Conservation (phyloP, 2,888 invertebrate genomes). For the Carabus problematicus region DNA sequence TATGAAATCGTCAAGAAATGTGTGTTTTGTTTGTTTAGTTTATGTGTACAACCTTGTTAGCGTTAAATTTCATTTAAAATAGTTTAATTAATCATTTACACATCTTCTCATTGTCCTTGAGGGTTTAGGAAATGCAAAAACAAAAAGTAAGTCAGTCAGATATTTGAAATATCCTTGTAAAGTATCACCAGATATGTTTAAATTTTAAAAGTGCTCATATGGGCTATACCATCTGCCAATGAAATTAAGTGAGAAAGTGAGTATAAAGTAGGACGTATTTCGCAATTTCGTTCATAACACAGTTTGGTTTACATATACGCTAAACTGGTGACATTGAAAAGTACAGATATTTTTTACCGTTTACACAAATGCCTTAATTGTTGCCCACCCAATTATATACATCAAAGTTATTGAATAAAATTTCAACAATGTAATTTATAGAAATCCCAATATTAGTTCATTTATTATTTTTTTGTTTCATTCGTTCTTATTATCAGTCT, state of each 20-base stretch:
- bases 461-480: not conserved
- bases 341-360: constrained; percentile 42
- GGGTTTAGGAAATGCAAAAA: constrained; percentile 36
- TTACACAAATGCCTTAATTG: constrained; percentile 37
- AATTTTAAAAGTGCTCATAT: constrained; percentile 11
- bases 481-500: constrained; percentile 9
- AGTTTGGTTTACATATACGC: constrained; percentile 44
- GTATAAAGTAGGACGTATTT: constrained; percentile 54
- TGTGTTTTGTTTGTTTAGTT: constrained; percentile 10
- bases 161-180: not conserved
- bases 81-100: constrained; percentile 30
- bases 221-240: constrained; percentile 29
- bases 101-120: constrained; percentile 40
- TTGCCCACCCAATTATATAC: constrained; percentile 23
- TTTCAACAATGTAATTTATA: not conserved
- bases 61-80: constrained; percentile 41
- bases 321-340: constrained; percentile 54
- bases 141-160: constrained; percentile 17
- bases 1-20: constrained; percentile 13
- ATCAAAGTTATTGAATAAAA: constrained; percentile 25
- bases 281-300: constrained; percentile 52
- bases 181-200: constrained; percentile 10
- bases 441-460: not conserved
- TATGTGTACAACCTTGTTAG: constrained; percentile 16
- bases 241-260: constrained; percentile 51